Evolutionary conservation across 2,113 vertebrate species (phyloP), one percentile per base, ranked within the genome.

Genomic region (Poecilia latipinna): DNA sequence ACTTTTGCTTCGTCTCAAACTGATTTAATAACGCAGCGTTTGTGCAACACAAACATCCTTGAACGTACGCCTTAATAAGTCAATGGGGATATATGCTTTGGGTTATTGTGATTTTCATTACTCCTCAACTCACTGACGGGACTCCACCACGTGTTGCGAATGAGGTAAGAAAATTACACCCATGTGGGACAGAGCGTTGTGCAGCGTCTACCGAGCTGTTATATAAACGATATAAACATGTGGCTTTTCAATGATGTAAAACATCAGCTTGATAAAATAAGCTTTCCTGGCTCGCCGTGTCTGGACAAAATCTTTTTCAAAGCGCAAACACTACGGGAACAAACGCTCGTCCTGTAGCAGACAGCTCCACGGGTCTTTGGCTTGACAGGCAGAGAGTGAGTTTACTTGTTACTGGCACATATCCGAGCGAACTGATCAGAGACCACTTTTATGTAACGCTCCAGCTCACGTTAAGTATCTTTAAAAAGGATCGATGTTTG

Each of bases 161-260:
- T 90, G 84, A 90, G 60, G 87, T 90, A 84, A 92, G 83, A 65
- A 82, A 65, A 88, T 75, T 79, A 87, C 75, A 82, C 76, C 76
- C 85, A 51, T 75, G 85, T 65, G 66, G 68, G 78, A 82, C 78
- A 19, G 75, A 82, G 80, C 70, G 12, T 60, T 67, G 33, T 78
- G 62, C 57, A 74, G 72, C 73, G 74, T 83, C 70, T 77, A 82
- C 19, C 13, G 42, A 66, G n/a, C 24, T 44, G 1, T 65, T 72
- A 68, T 71, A 42, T 39, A 37, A 1, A 32, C 72, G 83, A 66
- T 31, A 72, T 80, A 84, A 90, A 88, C 70, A 87, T 8, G 31
- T 65, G 67, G 42, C 65, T 80, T 80, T 82, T 51, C 28, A 82
- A 74, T 37, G 61, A 77, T 80, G 70, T 84, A 70, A 79, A 83